Percentiles rank a stretch among this genome's conserved stretches.
Conservation (phyloP, 2,888 invertebrate genomes). For the Drosophila borborema region DNA sequence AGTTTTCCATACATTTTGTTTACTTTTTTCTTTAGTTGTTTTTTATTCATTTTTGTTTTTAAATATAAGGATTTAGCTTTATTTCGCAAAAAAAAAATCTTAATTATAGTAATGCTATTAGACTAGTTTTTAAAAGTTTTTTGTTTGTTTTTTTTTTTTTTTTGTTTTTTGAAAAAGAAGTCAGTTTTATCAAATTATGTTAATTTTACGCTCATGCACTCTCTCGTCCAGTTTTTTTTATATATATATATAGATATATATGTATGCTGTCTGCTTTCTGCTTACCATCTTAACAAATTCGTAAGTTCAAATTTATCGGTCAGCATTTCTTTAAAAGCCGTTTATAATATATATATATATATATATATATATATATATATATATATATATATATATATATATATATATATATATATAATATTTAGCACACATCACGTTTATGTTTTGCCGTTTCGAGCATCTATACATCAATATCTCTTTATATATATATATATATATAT, state of each 20-base stretch:
- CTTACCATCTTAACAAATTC: constrained; percentile 12
- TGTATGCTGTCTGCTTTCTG: constrained; percentile 6
- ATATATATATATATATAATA: neutral
- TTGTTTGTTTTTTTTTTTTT: constrained; percentile 6
- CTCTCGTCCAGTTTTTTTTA: neutral
- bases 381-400: neutral
- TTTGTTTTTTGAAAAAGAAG: constrained; percentile 48
- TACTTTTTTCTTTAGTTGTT: constrained; percentile 30
- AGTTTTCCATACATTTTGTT: constrained; percentile 15
- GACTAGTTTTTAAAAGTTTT: constrained; percentile 67
- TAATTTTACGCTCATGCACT: constrained; percentile 6
- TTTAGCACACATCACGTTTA: neutral
- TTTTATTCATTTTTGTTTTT: constrained; percentile 21
- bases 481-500: neutral
- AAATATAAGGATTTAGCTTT: constrained; percentile 34
- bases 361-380: neutral
- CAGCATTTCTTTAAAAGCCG: constrained; percentile 4
- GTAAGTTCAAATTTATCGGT: constrained; percentile 3
- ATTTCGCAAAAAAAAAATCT: constrained; percentile 57
- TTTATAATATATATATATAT: neutral
- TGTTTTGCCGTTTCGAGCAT: neutral
- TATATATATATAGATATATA: neutral
- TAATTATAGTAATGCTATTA: constrained; percentile 69
- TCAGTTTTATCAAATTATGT: constrained; percentile 20
- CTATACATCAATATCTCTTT: neutral